Percentiles rank a stretch among this genome's conserved stretches.
These are phyloP conservation scores for Oscheius sp. DNA, from an alignment of 2,888 invertebrate species.

Conservation along the genomic window DNA sequence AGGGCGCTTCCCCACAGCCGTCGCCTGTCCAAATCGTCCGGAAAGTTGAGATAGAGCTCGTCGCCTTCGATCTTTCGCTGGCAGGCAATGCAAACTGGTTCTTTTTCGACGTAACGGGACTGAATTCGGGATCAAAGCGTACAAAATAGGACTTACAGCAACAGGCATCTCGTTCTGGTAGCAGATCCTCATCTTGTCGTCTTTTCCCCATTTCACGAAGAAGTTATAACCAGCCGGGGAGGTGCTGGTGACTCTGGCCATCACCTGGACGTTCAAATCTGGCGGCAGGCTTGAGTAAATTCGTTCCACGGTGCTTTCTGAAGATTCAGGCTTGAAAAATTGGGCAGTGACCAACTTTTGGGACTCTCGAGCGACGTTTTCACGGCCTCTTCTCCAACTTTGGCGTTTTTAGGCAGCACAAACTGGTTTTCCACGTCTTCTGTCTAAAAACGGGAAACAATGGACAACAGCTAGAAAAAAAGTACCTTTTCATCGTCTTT, in stretches of 20 bases:
- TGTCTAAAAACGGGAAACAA: no score
- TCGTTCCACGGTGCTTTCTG: slow-evolving; percentile 6
- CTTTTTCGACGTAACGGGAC: background rate
- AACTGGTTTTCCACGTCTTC: background rate
- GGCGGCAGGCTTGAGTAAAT: slow-evolving; percentile 38
- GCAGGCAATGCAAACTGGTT: slow-evolving; percentile 51
- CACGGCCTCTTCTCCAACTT: background rate
- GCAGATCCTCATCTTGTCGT: slow-evolving; percentile 28
- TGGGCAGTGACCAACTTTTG: no score
- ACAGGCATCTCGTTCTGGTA: background rate
- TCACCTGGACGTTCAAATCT: slow-evolving; percentile 28
- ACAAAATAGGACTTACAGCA: background rate
- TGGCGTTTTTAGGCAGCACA: background rate
- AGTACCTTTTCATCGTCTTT: no score
- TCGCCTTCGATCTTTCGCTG: slow-evolving; percentile 46
- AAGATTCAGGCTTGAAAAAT: background rate
- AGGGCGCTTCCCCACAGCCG: slow-evolving; percentile 61
- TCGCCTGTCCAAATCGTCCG: slow-evolving; percentile 59
- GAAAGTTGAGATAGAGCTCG: slow-evolving; percentile 62
- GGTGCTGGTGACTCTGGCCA: slow-evolving; percentile 25
- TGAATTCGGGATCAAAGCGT: background rate
- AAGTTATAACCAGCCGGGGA: slow-evolving; percentile 1
- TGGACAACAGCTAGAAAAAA: no score
- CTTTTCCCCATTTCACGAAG: background rate
- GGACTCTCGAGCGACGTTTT: no score